Evolutionary conservation across 1,140 invertebrate genomes (phyloP).

Genomic region (Drosophila miranda): DNA sequence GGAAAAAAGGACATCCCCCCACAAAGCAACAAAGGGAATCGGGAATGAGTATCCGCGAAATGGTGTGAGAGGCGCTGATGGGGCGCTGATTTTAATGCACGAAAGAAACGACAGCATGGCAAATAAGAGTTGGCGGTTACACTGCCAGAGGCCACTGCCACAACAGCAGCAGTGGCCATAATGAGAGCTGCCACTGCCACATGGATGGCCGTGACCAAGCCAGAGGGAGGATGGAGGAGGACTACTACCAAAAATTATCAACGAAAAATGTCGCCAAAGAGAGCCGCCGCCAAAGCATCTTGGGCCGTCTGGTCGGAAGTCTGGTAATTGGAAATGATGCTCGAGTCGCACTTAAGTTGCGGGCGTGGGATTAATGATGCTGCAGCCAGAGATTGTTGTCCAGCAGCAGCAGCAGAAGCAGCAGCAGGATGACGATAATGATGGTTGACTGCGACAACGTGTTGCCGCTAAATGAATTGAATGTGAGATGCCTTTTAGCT

Average conservation of each 20-base stretch:
- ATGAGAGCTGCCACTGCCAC: constrained; percentile 51
- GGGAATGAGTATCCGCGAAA: constrained; percentile 24
- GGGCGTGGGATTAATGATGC: constrained; percentile 63
- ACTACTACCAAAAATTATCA: constrained; percentile 46
- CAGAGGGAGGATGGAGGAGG: constrained; percentile 17
- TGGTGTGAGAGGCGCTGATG: constrained; percentile 15
- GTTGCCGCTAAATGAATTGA: constrained; percentile 69
- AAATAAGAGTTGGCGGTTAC: constrained; percentile 62
- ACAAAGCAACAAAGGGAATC: constrained; percentile 23
- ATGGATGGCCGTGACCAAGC: constrained; percentile 55
- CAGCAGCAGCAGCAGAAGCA: constrained; percentile 3
- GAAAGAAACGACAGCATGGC: constrained; percentile 38
- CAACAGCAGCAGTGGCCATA: constrained; percentile 36
- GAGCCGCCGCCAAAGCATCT: constrained; percentile 10
- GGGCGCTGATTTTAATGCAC: constrained; percentile 59
- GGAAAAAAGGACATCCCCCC: constrained; percentile 3
- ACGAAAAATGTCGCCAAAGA: constrained; percentile 24
- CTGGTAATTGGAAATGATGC: constrained; percentile 73
- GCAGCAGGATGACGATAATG: constrained; percentile 29
- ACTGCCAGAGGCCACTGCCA: constrained; percentile 31
- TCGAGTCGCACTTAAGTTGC: constrained; percentile 58
- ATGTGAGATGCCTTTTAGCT: constrained; percentile 56
- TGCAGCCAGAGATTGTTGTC: constrained; percentile 21
- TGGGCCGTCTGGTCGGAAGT: constrained; percentile 33
- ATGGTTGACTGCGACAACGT: constrained; percentile 51